Percentiles rank a stretch among this genome's conserved stretches.
Evolutionary conservation across 2,113 vertebrate genomes (phyloP).

Genomic region (Daubentonia madagascariensis): DNA sequence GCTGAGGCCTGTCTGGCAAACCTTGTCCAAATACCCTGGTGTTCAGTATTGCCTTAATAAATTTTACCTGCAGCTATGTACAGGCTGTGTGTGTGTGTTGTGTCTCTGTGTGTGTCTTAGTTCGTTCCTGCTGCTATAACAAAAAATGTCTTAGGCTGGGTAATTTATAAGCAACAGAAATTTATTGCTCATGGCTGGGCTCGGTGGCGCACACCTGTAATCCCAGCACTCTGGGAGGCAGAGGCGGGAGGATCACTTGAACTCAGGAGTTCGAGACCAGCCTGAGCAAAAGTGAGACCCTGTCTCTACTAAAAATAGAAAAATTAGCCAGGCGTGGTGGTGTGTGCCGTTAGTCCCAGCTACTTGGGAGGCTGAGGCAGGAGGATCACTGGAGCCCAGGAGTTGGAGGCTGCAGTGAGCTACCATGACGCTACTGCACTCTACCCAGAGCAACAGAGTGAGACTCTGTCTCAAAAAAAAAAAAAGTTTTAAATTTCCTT

Average conservation of each 20-base stretch:
- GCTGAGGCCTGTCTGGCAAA: fast-evolving
- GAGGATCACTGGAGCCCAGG: too few species aligned
- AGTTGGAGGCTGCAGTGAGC: too few species aligned
- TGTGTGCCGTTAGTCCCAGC: too few species aligned
- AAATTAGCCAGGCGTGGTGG: too few species aligned
- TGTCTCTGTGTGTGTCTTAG: not conserved
- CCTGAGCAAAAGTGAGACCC: not conserved
- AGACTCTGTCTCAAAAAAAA: too few species aligned
- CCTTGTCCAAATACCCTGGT: fast-evolving
- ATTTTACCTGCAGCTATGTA: not conserved
- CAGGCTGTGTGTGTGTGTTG: fast-evolving
- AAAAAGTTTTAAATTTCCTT: too few species aligned
- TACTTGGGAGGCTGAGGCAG: too few species aligned
- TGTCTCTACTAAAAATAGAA: not conserved
- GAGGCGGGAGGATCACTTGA: fast-evolving
- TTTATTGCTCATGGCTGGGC: not conserved
- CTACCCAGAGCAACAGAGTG: too few species aligned
- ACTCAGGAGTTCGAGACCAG: not conserved
- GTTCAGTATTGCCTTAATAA: conserved; percentile 41
- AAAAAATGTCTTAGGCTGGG: not conserved
- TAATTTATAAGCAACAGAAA: not conserved
- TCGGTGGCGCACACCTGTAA: not conserved
- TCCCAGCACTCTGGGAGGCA: not conserved
- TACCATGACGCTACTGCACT: too few species aligned
- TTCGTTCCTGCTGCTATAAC: not conserved